Conservation (phyloP, 2,888 invertebrate genomes). For the Tanytarsus gracilentus region DNA sequence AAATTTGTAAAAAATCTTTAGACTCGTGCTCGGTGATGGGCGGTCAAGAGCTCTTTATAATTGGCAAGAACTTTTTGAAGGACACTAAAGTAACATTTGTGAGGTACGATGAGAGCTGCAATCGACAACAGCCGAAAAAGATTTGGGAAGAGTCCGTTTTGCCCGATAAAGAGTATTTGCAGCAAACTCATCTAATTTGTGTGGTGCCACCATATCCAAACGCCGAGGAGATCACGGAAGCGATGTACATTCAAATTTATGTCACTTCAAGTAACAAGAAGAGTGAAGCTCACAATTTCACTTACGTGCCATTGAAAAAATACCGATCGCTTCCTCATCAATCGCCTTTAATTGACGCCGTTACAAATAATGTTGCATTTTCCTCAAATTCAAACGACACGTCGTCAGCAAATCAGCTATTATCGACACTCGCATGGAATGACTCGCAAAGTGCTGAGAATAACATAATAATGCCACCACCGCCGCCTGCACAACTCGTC, state of each 20-base stretch:
- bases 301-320: slow-evolving; percentile 57
- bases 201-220: slow-evolving; percentile 69
- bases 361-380: slow-evolving; percentile 37
- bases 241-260: slow-evolving; percentile 65
- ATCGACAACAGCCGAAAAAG: slow-evolving; percentile 47
- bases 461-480: slow-evolving; percentile 16
- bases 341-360: slow-evolving; percentile 38
- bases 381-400: not conserved
- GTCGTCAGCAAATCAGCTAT: not conserved
- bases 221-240: slow-evolving; percentile 52
- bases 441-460: not conserved
- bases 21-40: slow-evolving; percentile 70
- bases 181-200: slow-evolving; percentile 84
- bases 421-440: slow-evolving; percentile 10
- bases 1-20: slow-evolving; percentile 82
- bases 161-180: slow-evolving; percentile 81
- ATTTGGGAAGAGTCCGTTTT: slow-evolving; percentile 73
- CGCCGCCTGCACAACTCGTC: no score
- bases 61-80: slow-evolving; percentile 87
- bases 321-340: slow-evolving; percentile 30
- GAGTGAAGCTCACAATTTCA: slow-evolving; percentile 76
- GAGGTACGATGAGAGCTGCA: slow-evolving; percentile 38
- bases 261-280: slow-evolving; percentile 78
- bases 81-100: slow-evolving; percentile 74
- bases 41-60: slow-evolving; percentile 74